Base-by-base conservation (phyloP, 2,113 vertebrate species). In the Cottus gobio region DNA sequence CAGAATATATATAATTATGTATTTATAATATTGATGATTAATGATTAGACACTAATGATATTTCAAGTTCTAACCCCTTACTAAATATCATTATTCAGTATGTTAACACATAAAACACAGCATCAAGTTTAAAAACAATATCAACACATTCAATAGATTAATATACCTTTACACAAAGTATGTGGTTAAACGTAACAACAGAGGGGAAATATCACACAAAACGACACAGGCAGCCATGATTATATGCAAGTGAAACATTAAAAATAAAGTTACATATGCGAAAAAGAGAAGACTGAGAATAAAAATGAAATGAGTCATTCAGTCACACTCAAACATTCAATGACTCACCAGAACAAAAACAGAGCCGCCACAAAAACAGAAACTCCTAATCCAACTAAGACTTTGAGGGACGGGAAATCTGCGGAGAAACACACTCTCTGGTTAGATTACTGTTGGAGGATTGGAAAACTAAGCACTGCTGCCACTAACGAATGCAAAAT, bases 291-390 rank as follows among this genome's bases (percentile, higher is more conserved):
- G 6, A 8, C 18, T 1, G 24, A 36, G 20, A 44, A n/a, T 34
- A 57, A 78, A 64, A 28, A n/a, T 20, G 20, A 61, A 30, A 28
- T 37, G 52, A 67, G 57, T 69, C 10, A 31, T 7, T 36, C 16
- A 67, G 63, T 68, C 28, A 64, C 57, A 24, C 5, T 37, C 3
- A n/a, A 39, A 54, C 31, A 28, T 30, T 68, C 50, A 34, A 1
- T 69, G 65, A 92, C 91, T 91, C 84, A 93, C 90, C 82, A 39
- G 67, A 84, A 57, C 39, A 87, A n/a, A 75, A 93, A 24, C 24
- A 88, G 44, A 0, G 3, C 64, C 3, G n/a, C 22, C 24, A 78
- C 56, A 10, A 83, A 16, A 26, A 88, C 31, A 68, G 6, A 7
- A 10, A 78, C 34, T 62, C 82, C 90, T 6, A 78, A 10, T 69